These are phyloP conservation scores for Elgaria multicarinata DNA, from an alignment of 2,113 vertebrate species.

Conservation along the genomic window DNA sequence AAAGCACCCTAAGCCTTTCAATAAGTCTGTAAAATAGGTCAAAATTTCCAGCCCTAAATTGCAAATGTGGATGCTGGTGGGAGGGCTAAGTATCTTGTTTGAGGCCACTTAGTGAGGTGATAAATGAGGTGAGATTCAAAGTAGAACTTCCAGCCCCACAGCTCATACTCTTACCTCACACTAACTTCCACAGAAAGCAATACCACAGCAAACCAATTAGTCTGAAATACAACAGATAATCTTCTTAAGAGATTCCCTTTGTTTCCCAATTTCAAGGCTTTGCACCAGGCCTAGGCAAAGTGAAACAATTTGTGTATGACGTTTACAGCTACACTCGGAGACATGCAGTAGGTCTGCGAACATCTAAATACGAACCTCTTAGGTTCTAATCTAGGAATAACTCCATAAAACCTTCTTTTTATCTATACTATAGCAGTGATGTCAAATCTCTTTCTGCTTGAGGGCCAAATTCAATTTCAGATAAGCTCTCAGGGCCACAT, in stretches of 20 bases:
- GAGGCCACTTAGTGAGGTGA: background rate
- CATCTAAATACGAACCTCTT: background rate
- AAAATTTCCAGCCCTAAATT: too few relatives aligned
- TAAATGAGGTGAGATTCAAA: background rate
- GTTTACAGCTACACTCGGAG: background rate
- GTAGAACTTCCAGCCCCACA: background rate
- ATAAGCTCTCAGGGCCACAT: too few relatives aligned
- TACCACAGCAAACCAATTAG: background rate
- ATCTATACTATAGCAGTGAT: too few relatives aligned
- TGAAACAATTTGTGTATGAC: background rate
- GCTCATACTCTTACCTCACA: background rate
- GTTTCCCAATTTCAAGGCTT: background rate
- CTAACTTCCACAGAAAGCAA: background rate
- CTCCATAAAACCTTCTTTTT: background rate
- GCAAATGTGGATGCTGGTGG: background rate
- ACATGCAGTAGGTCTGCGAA: background rate
- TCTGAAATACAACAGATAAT: too few relatives aligned
- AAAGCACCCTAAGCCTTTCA: background rate
- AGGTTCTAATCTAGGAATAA: background rate
- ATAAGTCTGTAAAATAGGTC: background rate
- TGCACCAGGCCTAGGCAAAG: background rate
- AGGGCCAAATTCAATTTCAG: too few relatives aligned
- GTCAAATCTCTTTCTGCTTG: too few relatives aligned
- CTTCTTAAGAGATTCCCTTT: background rate
- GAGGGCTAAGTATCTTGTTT: background rate